phyloP scores from a whole-genome alignment of 2,113 vertebrate species.

The Corydoras maculifer region DNA sequence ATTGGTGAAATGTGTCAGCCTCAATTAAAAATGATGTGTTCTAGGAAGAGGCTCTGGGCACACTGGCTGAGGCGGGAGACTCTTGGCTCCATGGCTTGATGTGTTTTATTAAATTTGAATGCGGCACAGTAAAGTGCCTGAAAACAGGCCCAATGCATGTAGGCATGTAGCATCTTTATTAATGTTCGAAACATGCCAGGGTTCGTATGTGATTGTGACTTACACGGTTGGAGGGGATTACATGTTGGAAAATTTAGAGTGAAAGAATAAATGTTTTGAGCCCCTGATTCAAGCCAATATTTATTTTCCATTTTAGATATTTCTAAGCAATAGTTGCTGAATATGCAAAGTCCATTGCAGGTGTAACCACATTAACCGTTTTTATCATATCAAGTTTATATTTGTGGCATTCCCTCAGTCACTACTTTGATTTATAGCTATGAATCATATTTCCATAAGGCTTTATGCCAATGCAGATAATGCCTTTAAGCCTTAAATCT shows the following conservation, averaged over 20 bases:
- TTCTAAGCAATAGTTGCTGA: not conserved
- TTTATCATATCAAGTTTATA: slow-evolving; percentile 2
- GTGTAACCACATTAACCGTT: not conserved
- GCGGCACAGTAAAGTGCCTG: slow-evolving; percentile 15
- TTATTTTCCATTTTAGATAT: too few relatives aligned
- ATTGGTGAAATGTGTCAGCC: slow-evolving; percentile 72
- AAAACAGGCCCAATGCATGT: slow-evolving; percentile 40
- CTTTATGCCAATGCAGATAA: slow-evolving; percentile 35
- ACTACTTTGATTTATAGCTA: slow-evolving; percentile 14
- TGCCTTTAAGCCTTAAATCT: slow-evolving; percentile 43
- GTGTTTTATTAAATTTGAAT: slow-evolving; percentile 25
- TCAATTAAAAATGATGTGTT: slow-evolving; percentile 70
- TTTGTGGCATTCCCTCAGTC: not conserved
- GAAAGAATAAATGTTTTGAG: too few relatives aligned
- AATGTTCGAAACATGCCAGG: slow-evolving; percentile 24
- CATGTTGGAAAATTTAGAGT: too few relatives aligned
- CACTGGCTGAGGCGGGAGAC: slow-evolving; percentile 44
- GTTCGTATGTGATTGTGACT: too few relatives aligned
- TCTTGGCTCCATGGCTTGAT: slow-evolving; percentile 49
- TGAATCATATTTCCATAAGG: slow-evolving; percentile 12
- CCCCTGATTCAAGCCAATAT: too few relatives aligned
- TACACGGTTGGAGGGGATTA: too few relatives aligned
- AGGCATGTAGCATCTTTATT: slow-evolving; percentile 21
- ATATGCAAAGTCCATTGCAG: not conserved
- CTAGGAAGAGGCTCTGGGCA: slow-evolving; percentile 55